These are phyloP conservation scores for Malurus splendens DNA, from an alignment of 2,797 vertebrate genomes.

Conservation along the genomic window DNA sequence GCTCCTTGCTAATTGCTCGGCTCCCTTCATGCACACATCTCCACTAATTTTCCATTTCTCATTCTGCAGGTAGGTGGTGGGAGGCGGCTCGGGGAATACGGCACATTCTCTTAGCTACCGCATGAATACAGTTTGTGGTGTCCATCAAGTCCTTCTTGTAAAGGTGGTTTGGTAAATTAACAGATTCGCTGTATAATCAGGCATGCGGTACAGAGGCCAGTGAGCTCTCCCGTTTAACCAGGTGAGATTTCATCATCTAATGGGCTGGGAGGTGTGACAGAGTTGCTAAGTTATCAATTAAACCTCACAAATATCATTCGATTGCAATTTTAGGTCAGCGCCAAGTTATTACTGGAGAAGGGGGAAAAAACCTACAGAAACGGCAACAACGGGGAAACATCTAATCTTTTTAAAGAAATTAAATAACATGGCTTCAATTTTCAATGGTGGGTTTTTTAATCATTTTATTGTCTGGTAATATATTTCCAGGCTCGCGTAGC, in stretches of 20 bases:
- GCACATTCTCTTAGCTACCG: conserved; percentile 79
- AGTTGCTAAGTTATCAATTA: conserved; percentile 82
- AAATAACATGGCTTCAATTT: conserved; percentile 52
- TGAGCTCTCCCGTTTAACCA: conserved; percentile 72
- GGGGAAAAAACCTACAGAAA: conserved; percentile 25
- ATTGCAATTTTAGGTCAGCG: conserved; percentile 68
- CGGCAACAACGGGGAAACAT: conserved; percentile 51
- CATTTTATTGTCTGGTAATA: conserved; percentile 33
- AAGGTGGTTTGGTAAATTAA: conserved; percentile 82
- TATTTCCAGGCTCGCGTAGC: neutral
- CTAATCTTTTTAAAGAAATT: conserved; percentile 60
- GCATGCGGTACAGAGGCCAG: conserved; percentile 76
- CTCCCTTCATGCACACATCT: conserved; percentile 92
- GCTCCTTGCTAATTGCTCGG: conserved; percentile 86
- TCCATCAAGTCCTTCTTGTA: conserved; percentile 77
- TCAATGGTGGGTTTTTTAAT: conserved; percentile 45
- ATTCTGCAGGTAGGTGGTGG: conserved; percentile 88
- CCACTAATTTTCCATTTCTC: conserved; percentile 97
- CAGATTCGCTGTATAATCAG: conserved; percentile 89
- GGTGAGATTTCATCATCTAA: conserved; percentile 80
- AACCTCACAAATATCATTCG: conserved; percentile 75
- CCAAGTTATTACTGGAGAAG: conserved; percentile 51
- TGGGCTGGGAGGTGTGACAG: conserved; percentile 75
- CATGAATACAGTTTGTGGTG: conserved; percentile 79
- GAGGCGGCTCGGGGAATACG: conserved; percentile 85